Percentiles rank a stretch among this genome's conserved stretches.
These are phyloP conservation scores for Cochlearius cochlearius DNA, from an alignment of 2,113 vertebrate species.

Conservation along the genomic window DNA sequence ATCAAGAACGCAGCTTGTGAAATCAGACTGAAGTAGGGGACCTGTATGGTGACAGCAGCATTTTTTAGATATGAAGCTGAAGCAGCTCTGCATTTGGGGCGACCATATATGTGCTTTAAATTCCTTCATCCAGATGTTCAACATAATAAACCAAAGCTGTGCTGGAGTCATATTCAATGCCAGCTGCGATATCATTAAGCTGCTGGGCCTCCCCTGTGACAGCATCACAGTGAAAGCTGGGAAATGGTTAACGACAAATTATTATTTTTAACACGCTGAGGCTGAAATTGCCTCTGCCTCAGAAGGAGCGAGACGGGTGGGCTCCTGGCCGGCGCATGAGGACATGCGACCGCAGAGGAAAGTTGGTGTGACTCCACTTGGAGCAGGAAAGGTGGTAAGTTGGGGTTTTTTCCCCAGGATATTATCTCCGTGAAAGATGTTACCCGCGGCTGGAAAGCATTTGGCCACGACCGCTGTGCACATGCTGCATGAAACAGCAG, in stretches of 20 bases:
- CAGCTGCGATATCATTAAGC: background rate
- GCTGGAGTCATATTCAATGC: background rate
- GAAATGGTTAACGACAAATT: background rate
- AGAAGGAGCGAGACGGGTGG: no score
- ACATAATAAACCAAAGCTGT: background rate
- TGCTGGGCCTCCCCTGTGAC: background rate
- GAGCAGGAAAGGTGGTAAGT: background rate
- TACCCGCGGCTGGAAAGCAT: background rate
- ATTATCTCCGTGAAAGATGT: background rate
- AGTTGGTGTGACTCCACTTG: background rate
- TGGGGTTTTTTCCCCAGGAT: background rate
- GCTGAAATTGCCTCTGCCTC: background rate
- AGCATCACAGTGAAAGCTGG: background rate
- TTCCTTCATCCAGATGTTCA: background rate
- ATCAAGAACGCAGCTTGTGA: background rate
- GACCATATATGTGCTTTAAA: background rate
- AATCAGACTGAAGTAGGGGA: background rate
- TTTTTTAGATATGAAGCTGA: background rate
- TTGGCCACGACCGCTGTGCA: background rate
- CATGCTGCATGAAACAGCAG: background rate
- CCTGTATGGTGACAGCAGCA: background rate
- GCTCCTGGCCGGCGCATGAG: background rate
- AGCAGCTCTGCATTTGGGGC: background rate
- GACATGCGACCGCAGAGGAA: background rate
- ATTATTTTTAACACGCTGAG: background rate